Evolutionary conservation across 2,888 invertebrate genomes (phyloP).

Genomic region (Aspidiotus rigidus): DNA sequence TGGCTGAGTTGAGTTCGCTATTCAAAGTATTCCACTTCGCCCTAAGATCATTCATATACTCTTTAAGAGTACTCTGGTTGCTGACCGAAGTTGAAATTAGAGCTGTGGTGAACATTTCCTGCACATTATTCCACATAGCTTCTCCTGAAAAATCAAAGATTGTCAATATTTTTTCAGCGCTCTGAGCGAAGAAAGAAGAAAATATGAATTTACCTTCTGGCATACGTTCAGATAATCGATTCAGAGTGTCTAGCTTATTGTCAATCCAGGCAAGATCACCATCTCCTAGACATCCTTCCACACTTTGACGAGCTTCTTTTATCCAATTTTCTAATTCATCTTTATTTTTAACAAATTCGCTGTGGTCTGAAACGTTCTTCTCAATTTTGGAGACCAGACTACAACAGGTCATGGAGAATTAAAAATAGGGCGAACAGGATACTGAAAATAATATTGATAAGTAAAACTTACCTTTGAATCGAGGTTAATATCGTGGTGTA

Average conservation of each 20-base stretch:
- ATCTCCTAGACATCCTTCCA: constrained; percentile 71
- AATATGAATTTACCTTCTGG: constrained; percentile 53
- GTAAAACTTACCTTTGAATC: constrained; percentile 53
- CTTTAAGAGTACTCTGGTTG: constrained; percentile 66
- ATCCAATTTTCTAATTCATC: constrained; percentile 76
- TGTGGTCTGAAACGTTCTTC: constrained; percentile 82
- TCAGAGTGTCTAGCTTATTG: constrained; percentile 70
- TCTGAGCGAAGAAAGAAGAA: neutral
- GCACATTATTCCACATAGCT: constrained; percentile 59
- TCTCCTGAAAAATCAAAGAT: constrained; percentile 54
- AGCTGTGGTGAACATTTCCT: constrained; percentile 76
- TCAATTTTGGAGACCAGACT: constrained; percentile 73
- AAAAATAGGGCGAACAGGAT: constrained; percentile 1
- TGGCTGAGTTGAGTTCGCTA: constrained; percentile 75
- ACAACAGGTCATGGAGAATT: constrained; percentile 28
- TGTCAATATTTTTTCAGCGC: neutral
- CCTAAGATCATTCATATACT: constrained; percentile 65
- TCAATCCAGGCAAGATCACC: constrained; percentile 68
- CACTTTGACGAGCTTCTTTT: constrained; percentile 65
- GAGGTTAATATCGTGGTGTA: constrained; percentile 70
- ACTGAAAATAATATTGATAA: neutral
- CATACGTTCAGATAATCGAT: constrained; percentile 55
- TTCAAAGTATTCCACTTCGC: constrained; percentile 86
- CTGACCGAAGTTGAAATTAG: constrained; percentile 70
- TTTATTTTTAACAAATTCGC: constrained; percentile 79